Base-by-base conservation (phyloP, 2,113 vertebrate genomes). In the Panthera leo region DNA sequence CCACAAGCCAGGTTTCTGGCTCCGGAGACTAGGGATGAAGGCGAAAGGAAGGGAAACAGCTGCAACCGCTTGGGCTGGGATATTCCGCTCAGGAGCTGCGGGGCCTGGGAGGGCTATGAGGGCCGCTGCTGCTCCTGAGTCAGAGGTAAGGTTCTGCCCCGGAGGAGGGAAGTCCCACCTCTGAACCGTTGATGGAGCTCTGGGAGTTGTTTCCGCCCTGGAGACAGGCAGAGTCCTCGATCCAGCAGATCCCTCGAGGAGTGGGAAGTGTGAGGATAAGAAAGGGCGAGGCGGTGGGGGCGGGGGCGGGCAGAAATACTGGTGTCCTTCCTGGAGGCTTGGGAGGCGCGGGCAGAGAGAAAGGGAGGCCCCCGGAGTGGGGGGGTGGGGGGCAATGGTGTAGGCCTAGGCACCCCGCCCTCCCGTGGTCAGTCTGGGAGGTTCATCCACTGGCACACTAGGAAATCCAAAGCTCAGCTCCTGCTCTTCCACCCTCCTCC, bases 361-460 rank as follows among this genome's bases (percentile, higher is more conserved):
- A 58, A 83, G 14, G 4, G 45, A 68, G 63, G 84, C 5, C 1
- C 2, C 25, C n/a, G n/a, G n/a, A n/a, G n/a, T n/a, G n/a, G n/a
- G 1, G 0, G 3, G 7, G 4, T 34, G 31, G 7, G 4, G 4
- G 36, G 31, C 23, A n/a, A 2, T 1, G 1, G 12, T 15, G 18
- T 27, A 45, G 31, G 48, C 31, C 9, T n/a, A 0, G 23, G 4
- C 12, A 27, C n/a, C 31, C 29, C 18, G 14, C 51, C 9, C 1
- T 55, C 78, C 51, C 31, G 89, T 4, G 13, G 39, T 48, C 3
- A 27, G 48, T 48, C 39, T 42, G 1, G 3, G 8, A 63, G 53
- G 7, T 39, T 73, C 80, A 27, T 12, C 13, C 15, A 7, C 0
- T 15, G 31, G 18, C 63, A 76, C 42, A 21, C n/a, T 34, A 63